A percentile compares a stretch with the other conserved stretches of the same genome.
Conservation (phyloP, 2,888 invertebrate species). For the Lycocerus yunnanus region DNA sequence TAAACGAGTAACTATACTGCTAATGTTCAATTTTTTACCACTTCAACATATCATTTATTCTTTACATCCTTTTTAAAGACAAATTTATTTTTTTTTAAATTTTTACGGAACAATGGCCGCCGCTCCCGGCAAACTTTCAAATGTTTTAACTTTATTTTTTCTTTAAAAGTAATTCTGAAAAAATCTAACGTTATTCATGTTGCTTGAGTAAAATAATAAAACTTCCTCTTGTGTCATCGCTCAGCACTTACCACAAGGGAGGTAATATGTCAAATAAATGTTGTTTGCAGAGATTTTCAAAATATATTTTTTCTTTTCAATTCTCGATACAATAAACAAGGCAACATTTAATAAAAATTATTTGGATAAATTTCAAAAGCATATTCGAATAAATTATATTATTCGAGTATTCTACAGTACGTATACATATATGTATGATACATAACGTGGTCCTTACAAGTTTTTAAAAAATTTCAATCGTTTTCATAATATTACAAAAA, state of each 20-base stretch:
- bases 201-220: constrained; percentile 13
- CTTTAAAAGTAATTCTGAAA: not conserved
- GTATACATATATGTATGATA: too few relatives aligned
- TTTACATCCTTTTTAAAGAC: not conserved
- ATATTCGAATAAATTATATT: too few relatives aligned
- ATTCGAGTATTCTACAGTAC: too few relatives aligned
- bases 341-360: not conserved
- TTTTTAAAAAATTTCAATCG: too few relatives aligned
- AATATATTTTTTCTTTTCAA: constrained; percentile 5
- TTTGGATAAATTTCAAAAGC: not conserved
- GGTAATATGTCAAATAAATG: constrained; percentile 24
- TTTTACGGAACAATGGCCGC: not conserved
- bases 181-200: constrained; percentile 10
- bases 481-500: too few relatives aligned
- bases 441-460: too few relatives aligned
- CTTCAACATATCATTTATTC: constrained; percentile 18
- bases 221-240: constrained; percentile 17
- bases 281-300: constrained; percentile 11
- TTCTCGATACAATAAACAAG: not conserved
- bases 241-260: constrained; percentile 22
- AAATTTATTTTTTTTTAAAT: not conserved
- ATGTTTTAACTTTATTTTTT: not conserved
- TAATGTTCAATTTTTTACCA: constrained; percentile 19
- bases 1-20: constrained; percentile 22
- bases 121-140: not conserved